phyloP scores from a whole-genome alignment of 2,797 vertebrate species.

The Babyrousa celebensis region DNA sequence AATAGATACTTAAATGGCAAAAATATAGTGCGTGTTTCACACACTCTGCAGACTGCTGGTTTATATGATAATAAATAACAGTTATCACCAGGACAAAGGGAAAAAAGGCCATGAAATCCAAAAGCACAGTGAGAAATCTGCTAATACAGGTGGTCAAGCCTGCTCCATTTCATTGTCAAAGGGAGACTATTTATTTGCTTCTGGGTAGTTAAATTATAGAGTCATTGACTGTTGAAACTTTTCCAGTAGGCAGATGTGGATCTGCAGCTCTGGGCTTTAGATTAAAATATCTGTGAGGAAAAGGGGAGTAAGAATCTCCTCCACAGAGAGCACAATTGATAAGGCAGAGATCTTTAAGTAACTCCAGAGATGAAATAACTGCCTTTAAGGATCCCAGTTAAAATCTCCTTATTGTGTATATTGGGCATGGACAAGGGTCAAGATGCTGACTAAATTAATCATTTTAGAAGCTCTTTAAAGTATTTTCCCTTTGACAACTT shows the following conservation, averaged over 20 bases:
- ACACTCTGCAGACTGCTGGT: slow-evolving; percentile 70
- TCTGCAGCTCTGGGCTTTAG: slow-evolving; percentile 19
- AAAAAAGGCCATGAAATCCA: slow-evolving; percentile 75
- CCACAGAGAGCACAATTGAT: slow-evolving; percentile 6
- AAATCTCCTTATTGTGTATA: neutral
- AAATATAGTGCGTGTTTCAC: slow-evolving; percentile 71
- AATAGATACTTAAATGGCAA: slow-evolving; percentile 70
- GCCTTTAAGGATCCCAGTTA: neutral
- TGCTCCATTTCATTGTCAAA: slow-evolving; percentile 80
- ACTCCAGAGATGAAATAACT: neutral
- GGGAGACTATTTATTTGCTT: slow-evolving; percentile 82
- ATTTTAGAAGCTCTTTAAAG: slow-evolving; percentile 29
- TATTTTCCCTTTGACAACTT: neutral
- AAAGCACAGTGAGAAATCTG: slow-evolving; percentile 79
- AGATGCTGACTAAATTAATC: neutral
- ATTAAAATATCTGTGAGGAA: slow-evolving; percentile 46
- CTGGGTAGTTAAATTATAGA: slow-evolving; percentile 81
- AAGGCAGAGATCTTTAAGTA: neutral
- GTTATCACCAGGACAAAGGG: slow-evolving; percentile 78
- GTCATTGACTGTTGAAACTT: slow-evolving; percentile 75
- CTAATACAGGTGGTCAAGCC: slow-evolving; percentile 79
- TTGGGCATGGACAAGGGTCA: neutral
- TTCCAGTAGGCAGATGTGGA: slow-evolving; percentile 72
- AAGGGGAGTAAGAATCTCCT: slow-evolving; percentile 24
- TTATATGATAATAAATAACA: slow-evolving; percentile 86